Base-by-base conservation (phyloP, 2,113 vertebrate genomes). In the Solea solea region DNA sequence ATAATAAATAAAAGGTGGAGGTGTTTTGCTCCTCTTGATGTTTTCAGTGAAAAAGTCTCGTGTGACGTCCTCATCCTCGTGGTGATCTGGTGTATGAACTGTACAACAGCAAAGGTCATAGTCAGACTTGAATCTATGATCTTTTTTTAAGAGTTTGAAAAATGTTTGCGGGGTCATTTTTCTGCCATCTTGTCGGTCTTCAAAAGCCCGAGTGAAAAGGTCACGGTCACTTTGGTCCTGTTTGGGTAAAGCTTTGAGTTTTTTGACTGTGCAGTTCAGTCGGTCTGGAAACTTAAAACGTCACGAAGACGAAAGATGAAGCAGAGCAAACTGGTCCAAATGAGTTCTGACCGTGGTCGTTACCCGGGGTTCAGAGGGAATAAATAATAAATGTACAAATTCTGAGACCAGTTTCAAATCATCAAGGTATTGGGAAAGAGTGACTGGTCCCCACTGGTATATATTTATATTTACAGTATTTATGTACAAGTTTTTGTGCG, bases 181-280 rank as follows among this genome's bases (percentile, higher is more conserved):
- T 62, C 28, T 57, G 67, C 44, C 15, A 40, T 58, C 27, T 53
- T 58, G 61, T 55, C 65, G 25, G 54, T 71, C 21, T 34, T 76
- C 16, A 72, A 52, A 46, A 46, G 54, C 63, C 44, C 42, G 46
- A 21, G 21, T 21, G 21, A 11, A 25, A 42, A 58, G 51, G 58
- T 41, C 1, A 2, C 40, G 16, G 51, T 63, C 60, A 64, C 75
- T 83, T 88, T 84, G 78, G 83, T 90, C 85, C 80, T 48, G 49
- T 25, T 80, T 60, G 49, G 70, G 63, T 74, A 56, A 82, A 85
- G 75, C 83, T 83, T 72, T 1, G 15, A 57, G 54, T 16, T 13
- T 72, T 16, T 13, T 72, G 50, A 63, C 55, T 68, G 73, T 62
- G 73, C 21, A 34, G 8, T 65, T 61, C 60, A 62, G 51, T 59